Base-by-base conservation (phyloP, 2,797 vertebrate genomes). In the Thalassophryne amazonica region DNA sequence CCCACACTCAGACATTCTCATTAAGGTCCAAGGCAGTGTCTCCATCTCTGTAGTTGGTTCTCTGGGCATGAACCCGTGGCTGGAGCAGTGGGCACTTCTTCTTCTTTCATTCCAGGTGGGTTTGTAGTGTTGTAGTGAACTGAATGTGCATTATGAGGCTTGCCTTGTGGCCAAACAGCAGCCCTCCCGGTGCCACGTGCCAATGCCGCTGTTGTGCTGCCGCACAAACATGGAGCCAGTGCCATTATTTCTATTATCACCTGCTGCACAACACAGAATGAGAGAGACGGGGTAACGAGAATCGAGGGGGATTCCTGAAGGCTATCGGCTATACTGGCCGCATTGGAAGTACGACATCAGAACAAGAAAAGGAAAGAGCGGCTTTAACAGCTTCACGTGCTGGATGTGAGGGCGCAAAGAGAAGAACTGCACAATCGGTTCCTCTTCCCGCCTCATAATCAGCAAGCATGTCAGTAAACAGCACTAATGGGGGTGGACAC, bases 381-480 rank as follows among this genome's bases (percentile, higher is more conserved):
- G 22, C 13, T 9, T 36, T 58, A 56, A 21, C 34, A 46, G 60
- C 67, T 67, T 31, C 45, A 56, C 57, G 43, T 73, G 3, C 68
- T 60, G 64, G 33, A 36, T 52, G 40, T 47, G 31, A 41, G 17
- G 39, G 11, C 45, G 60, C 39, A 65, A 52, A 65, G 60, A 70
- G 21, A 11, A 31, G 34, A 39, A 60, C 62, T 55, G 41, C 64
- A 75, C 69, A 68, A 45, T 55, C 60, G 69, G 17, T 51, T 78
- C 69, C 69, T 51, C 56, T 69, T 60, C 62, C 45, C 40, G 56
- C 78, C 72, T 76, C 76, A 69, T 74, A 81, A 86, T 85, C 82
- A 86, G 76, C 58, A 76, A 60, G 63, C 80, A 83, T 90, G 86
- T 90, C 83, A 86, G 84, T 87, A 90, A 89, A 89, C 89, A 89